A percentile compares a stretch with the other conserved stretches of the same genome.
These are phyloP conservation scores for Ichneumoninae sp. DNA, from an alignment of 2,888 invertebrate genomes.

Conservation along the genomic window DNA sequence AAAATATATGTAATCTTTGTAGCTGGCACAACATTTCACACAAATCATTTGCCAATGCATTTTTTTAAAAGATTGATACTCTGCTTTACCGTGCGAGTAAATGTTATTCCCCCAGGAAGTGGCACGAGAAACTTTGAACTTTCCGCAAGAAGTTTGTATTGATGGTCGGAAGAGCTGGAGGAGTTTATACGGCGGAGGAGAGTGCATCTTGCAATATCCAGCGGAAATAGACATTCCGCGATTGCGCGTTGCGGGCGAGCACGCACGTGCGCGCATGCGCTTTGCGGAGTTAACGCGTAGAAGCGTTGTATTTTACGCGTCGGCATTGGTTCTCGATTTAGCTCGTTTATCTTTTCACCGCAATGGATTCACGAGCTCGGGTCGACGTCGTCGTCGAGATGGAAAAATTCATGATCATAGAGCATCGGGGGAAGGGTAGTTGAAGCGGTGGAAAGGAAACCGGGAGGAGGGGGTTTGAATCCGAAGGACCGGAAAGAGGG, in stretches of 20 bases:
- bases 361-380: constrained; percentile 40
- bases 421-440: constrained; percentile 1
- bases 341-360: constrained; percentile 51
- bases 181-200: constrained; percentile 5
- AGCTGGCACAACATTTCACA: too few relatives aligned
- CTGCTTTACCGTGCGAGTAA: not conserved
- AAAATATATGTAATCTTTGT: too few relatives aligned
- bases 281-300: not conserved
- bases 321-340: constrained; percentile 44
- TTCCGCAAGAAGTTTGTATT: constrained; percentile 9
- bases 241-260: constrained; percentile 19
- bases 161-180: not conserved
- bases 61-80: not conserved
- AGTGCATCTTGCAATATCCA: constrained; percentile 51
- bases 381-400: constrained; percentile 17
- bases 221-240: constrained; percentile 49
- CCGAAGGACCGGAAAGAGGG: constrained; percentile 47
- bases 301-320: constrained; percentile 23
- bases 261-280: not conserved
- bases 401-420: constrained; percentile 36
- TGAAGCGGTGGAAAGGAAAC: constrained; percentile 46
- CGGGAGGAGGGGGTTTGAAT: constrained; percentile 1
- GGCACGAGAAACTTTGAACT: not conserved
- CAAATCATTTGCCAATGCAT: too few relatives aligned
- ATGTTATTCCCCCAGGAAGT: constrained; percentile 4